A percentile compares a stretch with the other conserved stretches of the same genome.
phyloP scores from a whole-genome alignment of 2,888 invertebrate species.

The Tachina grossa region DNA sequence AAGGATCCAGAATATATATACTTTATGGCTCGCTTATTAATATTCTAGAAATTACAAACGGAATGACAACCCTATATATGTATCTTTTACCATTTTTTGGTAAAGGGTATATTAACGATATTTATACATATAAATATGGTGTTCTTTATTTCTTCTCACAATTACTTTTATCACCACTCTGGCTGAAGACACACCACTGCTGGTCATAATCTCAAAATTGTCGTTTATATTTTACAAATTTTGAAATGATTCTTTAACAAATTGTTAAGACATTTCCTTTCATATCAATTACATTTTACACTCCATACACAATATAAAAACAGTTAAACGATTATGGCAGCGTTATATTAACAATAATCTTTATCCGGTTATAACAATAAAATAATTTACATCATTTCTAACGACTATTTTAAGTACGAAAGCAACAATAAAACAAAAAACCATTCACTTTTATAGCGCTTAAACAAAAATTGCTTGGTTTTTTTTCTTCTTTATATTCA shows the following conservation, averaged over 20 bases:
- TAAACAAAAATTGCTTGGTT: slow-evolving; percentile 39
- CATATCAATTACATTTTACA: slow-evolving; percentile 19
- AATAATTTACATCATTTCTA: slow-evolving; percentile 62
- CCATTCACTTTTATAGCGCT: slow-evolving; percentile 57
- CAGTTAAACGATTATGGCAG: slow-evolving; percentile 5
- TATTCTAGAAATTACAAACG: too few species aligned
- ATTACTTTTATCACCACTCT: background rate
- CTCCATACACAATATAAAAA: slow-evolving; percentile 23
- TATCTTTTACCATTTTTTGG: too few species aligned
- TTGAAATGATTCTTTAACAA: background rate
- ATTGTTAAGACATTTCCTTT: background rate
- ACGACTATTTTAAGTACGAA: slow-evolving; percentile 45
- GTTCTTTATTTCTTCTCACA: background rate
- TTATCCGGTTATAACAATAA: slow-evolving; percentile 57
- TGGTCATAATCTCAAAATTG: background rate
- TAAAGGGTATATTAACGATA: too few species aligned
- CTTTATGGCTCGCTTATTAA: too few species aligned
- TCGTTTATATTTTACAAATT: background rate
- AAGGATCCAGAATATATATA: too few species aligned
- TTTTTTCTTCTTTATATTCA: background rate
- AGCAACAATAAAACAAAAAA: slow-evolving; percentile 12
- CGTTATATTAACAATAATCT: slow-evolving; percentile 49
- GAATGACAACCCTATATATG: too few species aligned
- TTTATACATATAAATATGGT: too few species aligned
- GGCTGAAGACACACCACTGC: background rate